Evolutionary conservation across 2,888 invertebrate genomes (phyloP), one percentile per base, ranked within the genome.

Genomic region (Drosophila anceps): DNA sequence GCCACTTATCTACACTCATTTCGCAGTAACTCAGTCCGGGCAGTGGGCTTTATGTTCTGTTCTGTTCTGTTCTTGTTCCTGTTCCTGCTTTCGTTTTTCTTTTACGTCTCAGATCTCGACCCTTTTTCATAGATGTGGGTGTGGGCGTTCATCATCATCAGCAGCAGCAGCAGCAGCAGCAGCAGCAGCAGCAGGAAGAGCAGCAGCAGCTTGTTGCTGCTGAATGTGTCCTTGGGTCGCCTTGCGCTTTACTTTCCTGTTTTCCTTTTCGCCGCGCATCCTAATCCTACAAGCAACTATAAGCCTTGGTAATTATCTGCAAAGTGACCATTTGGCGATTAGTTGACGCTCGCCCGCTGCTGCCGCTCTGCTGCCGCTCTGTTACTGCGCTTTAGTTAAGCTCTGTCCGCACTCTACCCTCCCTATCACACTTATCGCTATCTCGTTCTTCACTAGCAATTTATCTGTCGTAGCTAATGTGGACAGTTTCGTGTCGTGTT

Each of bases 311-410:
- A 91, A 91, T 91, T 91, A 91, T 91, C 91, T 91, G 91, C 91
- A 90, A 91, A 91, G 91, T 91, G 91, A 91, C 91, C 91, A 91
- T 91, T 91, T 84, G 85, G 81, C 82, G 91, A 91, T 91, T 90
- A 91, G 91, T 84, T 82, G 83, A 70, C 68, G 77, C 73, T 87
- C 20, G 29, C n/a, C 20, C 39, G 31, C 57, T 20, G 41, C 55
- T 55, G n/a, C 27, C 9, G 62, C 73, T 48, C 55, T 55, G n/a
- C 27, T n/a, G 62, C 73, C 46, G 15, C 50, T 59, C 24, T 62
- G 33, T 55, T 31, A 62, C 55, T 35, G 48, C 53, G n/a, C 51
- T 44, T 33, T 59, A 31, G 29, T 27, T 76, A 13, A 67, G 62
- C 69, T 69, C 29, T 44, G 13, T 9, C 12, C 9, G 29, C 43